Conservation (phyloP, 2,797 vertebrate species). For the Clamator glandarius region DNA sequence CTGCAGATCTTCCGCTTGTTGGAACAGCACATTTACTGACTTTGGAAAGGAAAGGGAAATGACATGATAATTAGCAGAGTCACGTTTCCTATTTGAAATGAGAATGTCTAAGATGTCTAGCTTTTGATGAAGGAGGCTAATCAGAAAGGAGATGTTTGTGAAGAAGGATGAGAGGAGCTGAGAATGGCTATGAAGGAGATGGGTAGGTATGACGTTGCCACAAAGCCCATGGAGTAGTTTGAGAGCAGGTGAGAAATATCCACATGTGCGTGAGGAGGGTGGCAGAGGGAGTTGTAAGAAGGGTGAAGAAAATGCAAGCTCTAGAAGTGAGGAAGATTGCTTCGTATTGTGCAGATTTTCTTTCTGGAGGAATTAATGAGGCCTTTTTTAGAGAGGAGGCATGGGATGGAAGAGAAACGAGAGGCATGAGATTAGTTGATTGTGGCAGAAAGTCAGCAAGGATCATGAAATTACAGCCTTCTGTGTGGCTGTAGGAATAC, state of each 20-base stretch:
- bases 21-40: background rate
- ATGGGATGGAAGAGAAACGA: background rate
- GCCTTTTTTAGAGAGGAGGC: background rate
- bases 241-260: background rate
- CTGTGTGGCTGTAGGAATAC: background rate
- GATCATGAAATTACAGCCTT: background rate
- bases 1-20: background rate
- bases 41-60: slow-evolving; percentile 6
- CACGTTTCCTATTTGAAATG: background rate
- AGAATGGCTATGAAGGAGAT: background rate
- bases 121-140: background rate
- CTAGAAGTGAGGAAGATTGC: background rate
- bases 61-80: background rate
- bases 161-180: background rate
- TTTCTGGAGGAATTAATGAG: background rate
- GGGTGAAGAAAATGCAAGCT: background rate
- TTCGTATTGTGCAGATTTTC: background rate
- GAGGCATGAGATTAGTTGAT: background rate
- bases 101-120: background rate
- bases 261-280: background rate
- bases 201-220: background rate
- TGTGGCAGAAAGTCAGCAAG: background rate
- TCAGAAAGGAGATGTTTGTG: background rate
- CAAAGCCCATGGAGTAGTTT: background rate
- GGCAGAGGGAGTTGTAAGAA: background rate